Percentiles rank a stretch among this genome's conserved stretches.
These are phyloP conservation scores for Drosophila willistoni DNA, from an alignment of 1,140 invertebrate species.

Conservation along the genomic window DNA sequence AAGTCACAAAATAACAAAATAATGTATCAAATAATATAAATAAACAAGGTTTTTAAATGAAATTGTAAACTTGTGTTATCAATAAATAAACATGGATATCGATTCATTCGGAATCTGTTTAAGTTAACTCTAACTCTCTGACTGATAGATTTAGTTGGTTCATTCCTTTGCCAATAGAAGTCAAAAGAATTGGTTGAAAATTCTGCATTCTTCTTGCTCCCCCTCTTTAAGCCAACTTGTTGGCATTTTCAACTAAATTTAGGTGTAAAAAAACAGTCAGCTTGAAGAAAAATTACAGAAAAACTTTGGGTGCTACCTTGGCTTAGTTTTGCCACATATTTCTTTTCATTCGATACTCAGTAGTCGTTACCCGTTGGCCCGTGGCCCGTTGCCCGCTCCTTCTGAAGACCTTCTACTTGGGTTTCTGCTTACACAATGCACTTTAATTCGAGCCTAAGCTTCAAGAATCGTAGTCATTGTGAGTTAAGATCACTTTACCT, in stretches of 20 bases:
- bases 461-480: conserved; percentile 36
- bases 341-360: not conserved
- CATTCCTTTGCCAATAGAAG: no score
- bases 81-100: not conserved
- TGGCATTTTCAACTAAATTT: no score
- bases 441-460: conserved; percentile 46
- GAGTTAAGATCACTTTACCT: conserved; percentile 38
- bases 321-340: conserved; percentile 2
- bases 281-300: not conserved
- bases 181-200: no score
- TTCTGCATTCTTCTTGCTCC: no score
- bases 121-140: no score
- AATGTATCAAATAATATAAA: not conserved
- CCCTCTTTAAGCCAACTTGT: no score
- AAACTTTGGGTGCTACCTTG: not conserved
- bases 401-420: conserved; percentile 38
- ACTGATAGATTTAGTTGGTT: no score
- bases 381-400: not conserved
- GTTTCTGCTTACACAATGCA: conserved; percentile 40
- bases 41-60: not conserved
- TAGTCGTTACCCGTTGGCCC: not conserved
- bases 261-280: no score
- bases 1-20: not conserved
- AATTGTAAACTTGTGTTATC: not conserved
- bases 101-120: no score